phyloP scores from a whole-genome alignment of 2,797 vertebrate species.

The Helicolenus hilgendorfi region DNA sequence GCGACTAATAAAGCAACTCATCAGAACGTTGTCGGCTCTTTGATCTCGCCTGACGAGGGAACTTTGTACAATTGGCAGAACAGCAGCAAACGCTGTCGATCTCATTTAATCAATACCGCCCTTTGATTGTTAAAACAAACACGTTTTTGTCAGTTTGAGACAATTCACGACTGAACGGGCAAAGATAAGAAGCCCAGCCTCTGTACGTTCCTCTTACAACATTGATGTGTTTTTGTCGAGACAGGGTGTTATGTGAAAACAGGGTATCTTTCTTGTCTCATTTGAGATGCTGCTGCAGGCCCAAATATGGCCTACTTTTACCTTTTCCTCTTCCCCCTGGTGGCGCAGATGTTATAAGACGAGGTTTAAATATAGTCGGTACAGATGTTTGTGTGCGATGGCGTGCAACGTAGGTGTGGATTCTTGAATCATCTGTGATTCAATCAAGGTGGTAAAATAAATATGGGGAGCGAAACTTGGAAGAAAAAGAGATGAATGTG shows the following conservation, averaged over 20 bases:
- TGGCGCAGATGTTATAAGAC: constrained; percentile 76
- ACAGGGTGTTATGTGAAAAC: constrained; percentile 50
- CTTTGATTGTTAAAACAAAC: constrained; percentile 41
- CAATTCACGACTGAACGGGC: constrained; percentile 9
- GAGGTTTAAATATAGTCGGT: constrained; percentile 82
- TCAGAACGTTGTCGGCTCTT: constrained; percentile 4
- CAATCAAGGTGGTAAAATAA: constrained; percentile 47
- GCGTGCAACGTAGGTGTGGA: constrained; percentile 48
- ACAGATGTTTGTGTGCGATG: constrained; percentile 79
- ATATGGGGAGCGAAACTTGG: constrained; percentile 24
- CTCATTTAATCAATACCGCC: constrained; percentile 50
- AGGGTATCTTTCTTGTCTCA: constrained; percentile 57
- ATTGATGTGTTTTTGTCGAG: constrained; percentile 62
- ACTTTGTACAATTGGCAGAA: constrained; percentile 9
- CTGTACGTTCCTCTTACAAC: constrained; percentile 2
- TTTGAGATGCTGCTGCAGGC: constrained; percentile 80
- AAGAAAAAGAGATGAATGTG: neutral
- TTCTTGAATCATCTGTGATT: constrained; percentile 65
- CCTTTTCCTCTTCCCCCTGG: constrained; percentile 67
- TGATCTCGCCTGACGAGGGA: neutral
- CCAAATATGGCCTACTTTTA: constrained; percentile 86
- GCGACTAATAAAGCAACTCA: neutral
- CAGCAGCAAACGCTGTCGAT: constrained; percentile 4
- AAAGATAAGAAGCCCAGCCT: constrained; percentile 12
- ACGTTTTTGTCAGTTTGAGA: constrained; percentile 22